Base-by-base conservation (phyloP, 2,888 invertebrate species). In the Hyles lineata region DNA sequence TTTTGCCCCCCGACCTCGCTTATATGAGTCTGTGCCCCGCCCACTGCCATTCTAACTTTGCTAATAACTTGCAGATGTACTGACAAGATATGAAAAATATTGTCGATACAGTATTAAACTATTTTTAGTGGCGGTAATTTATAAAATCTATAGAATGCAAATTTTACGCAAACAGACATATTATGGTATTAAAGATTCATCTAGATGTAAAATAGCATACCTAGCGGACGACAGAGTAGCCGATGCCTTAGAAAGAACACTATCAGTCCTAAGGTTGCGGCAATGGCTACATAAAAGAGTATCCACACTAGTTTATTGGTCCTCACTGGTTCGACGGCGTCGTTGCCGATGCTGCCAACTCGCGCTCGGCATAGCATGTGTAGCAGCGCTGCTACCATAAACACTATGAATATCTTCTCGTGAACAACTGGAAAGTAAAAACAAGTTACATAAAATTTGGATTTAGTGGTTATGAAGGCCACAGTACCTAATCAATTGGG, bases 241-340 rank as follows among this genome's bases (percentile, higher is more conserved):
- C 99, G 96, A 94, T 99, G 99, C 88, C 97, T 96, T 81, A 98
- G 95, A 94, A 98, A 99, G 95, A 98, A 98, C 84, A 97, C 95
- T 78, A 98, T 95, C 79, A 99, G 96, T 67, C 98, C 98, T 75
- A 97, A 92, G 25, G 98, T 98, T 84, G 97, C 96, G 70, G 96
- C 94, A 74, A 98, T 95, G 76, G 98, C 98, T 75, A 97, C 95
- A 77, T 95, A 95, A 89, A 98, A 97, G 78, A 98, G 95, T 73
- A 95, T 89, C 95, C 95, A 95, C 21, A 95, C 92, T 9, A 92
- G 94, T 87, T 96, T 96, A 93, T 98, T 99, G 90, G 95, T 96
- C 81, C 94, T 90, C 70, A 96, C 92, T 5, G 96, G 95, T 69
- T 90, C 91, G 76, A 96, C 95, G 32, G 87, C 81, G 29, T 92